Evolutionary conservation across 92 coral and sea anemone species (phyloP), one percentile per base, ranked within the genome.

Genomic region (Isaurus tuberculatus): DNA sequence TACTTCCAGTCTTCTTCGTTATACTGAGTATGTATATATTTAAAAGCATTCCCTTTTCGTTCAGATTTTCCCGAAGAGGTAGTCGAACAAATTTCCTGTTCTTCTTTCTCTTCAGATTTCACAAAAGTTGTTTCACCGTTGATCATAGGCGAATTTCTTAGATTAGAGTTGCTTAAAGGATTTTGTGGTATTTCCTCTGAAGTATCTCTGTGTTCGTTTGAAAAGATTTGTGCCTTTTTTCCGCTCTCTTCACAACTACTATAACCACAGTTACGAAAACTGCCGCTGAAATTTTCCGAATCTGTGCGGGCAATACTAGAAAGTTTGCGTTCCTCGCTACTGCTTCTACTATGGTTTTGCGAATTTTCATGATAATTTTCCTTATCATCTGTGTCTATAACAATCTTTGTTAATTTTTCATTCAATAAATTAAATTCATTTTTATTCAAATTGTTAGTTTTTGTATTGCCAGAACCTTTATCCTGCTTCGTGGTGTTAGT

Each of bases 381-480:
- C 68, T 93, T 93, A 73, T 93, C 89, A n/a, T 92, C 88, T 34
- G 90, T 94, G 74, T 91, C 95, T 17, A 93, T 93, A 1, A 85
- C 73, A 60, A 65, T 81, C 7, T 87, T 69, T 10, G 90, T 40
- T 65, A 85, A 65, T 34, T 40, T 77, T 34, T 91, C 90, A 43
- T 86, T 83, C 46, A 73, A 88, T 27, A 85, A 70, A 29, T 32
- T 84, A 68, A 88, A 67, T n/a, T 65, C 83, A 79, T 73, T 79
- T 49, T 79, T 75, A 27, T 49, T 80, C 58, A 93, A 43, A 53
- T 81, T 83, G 46, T 85, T 80, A n/a, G 65, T 89, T 72, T 87
- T 93, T 0, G 93, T 91, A 14, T 83, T 79, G 42, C 78, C 80
- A 22, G 92, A 70, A 5, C 80, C 79, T 27, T 69, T 87, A 58